phyloP scores from a whole-genome alignment of 2,797 vertebrate species.

The Rousettus madagascariensis region DNA sequence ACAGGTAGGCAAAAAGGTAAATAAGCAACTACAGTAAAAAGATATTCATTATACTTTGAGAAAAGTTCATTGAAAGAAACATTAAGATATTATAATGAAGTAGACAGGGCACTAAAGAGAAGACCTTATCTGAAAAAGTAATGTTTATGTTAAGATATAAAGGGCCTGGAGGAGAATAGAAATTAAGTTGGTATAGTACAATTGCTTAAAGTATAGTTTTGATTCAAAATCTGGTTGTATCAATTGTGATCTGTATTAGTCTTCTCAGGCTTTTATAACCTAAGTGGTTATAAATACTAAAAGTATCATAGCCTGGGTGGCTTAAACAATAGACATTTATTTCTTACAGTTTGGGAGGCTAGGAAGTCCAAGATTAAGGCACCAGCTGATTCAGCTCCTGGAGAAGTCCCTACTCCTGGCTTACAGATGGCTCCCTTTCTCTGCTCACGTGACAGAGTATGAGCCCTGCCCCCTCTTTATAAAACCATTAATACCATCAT shows the following conservation, averaged over 20 bases:
- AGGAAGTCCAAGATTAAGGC: not conserved
- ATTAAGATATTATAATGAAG: not conserved
- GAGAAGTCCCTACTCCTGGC: not conserved
- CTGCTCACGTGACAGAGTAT: not conserved
- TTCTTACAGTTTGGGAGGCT: not conserved
- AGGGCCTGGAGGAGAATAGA: not conserved
- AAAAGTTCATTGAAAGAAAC: not conserved
- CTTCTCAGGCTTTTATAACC: not conserved
- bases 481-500: not conserved
- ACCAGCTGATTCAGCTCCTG: not conserved
- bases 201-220: not conserved
- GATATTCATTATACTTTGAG: not conserved
- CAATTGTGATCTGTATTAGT: not conserved
- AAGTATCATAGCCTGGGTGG: not conserved
- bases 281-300: no score
- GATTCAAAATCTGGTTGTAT: not conserved
- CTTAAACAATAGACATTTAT: not conserved
- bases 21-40: not conserved
- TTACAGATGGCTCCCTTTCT: not conserved
- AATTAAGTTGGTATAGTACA: not conserved
- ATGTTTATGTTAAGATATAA: not conserved
- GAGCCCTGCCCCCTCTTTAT: not conserved
- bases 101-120: not conserved
- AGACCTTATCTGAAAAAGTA: not conserved
- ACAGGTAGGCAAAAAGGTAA: not conserved